phyloP scores from a whole-genome alignment of 2,797 vertebrate genomes.

The Scolopax bukidnonensis region DNA sequence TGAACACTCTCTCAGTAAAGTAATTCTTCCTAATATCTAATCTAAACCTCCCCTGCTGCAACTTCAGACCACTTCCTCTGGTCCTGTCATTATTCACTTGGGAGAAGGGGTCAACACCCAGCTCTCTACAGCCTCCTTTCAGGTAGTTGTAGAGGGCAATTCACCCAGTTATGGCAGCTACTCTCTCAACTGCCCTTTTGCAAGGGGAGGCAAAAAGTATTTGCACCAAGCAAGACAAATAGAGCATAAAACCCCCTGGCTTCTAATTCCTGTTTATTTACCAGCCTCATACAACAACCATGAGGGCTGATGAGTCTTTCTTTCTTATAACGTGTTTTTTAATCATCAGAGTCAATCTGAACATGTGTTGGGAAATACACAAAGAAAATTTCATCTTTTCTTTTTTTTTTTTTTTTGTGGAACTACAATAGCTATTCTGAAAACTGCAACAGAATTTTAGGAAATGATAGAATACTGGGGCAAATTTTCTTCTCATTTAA shows the following conservation, averaged over 20 bases:
- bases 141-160: too few relatives aligned
- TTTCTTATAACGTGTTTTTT: conserved; percentile 38
- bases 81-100: too few relatives aligned
- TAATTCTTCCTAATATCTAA: too few relatives aligned
- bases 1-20: too few relatives aligned
- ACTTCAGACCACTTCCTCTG: too few relatives aligned
- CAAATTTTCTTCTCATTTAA: neutral
- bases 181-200: neutral
- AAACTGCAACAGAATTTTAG: neutral
- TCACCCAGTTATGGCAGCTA: conserved; percentile 34
- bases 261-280: conserved; percentile 29
- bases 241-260: neutral
- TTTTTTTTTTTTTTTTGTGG: conserved; percentile 9
- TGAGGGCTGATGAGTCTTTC: neutral
- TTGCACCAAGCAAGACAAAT: conserved; percentile 55
- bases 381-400: conserved; percentile 1
- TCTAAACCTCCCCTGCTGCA: too few relatives aligned
- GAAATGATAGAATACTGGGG: neutral
- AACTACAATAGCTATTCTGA: neutral
- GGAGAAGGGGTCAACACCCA: too few relatives aligned
- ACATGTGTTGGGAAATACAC: neutral
- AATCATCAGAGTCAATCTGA: conserved; percentile 18
- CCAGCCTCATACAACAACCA: neutral
- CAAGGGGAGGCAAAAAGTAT: conserved; percentile 14
- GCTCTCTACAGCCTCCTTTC: too few relatives aligned